Percentiles rank a stretch among this genome's conserved stretches.
phyloP scores from a whole-genome alignment of 1,140 invertebrate species.

The Lepidurus packardi region DNA sequence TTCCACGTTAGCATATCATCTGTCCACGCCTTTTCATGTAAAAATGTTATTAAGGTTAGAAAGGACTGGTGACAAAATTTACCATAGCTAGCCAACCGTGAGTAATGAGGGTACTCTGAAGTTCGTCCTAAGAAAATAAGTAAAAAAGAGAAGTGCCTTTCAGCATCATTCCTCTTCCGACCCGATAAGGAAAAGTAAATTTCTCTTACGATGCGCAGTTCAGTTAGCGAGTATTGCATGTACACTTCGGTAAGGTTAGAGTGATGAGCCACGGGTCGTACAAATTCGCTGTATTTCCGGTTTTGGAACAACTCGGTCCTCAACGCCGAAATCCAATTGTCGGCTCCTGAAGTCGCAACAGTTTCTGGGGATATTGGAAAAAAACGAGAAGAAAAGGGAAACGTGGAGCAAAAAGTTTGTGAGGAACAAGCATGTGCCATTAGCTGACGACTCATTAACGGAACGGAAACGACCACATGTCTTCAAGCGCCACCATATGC shows the following conservation, averaged over 20 bases:
- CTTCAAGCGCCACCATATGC: background rate
- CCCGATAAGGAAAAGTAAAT: background rate
- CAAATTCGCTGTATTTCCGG: constrained; percentile 28
- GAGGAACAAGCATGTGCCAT: constrained; percentile 18
- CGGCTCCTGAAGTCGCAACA: background rate
- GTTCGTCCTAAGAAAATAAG: background rate
- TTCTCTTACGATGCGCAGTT: background rate
- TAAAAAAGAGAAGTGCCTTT: background rate
- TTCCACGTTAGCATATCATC: constrained; percentile 30
- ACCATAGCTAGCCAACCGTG: constrained; percentile 28
- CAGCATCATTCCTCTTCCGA: background rate
- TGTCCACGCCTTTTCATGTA: constrained; percentile 27
- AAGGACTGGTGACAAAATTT: background rate
- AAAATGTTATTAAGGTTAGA: background rate
- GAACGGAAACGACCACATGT: constrained; percentile 3
- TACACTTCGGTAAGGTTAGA: constrained; percentile 27
- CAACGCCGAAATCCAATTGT: constrained; percentile 28
- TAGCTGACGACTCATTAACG: constrained; percentile 15
- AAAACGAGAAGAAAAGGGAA: background rate
- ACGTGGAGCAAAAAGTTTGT: background rate
- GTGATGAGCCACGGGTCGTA: constrained; percentile 26
- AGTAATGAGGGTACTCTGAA: constrained; percentile 22
- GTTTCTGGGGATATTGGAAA: background rate
- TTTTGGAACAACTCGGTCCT: constrained; percentile 24
- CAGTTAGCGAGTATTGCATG: constrained; percentile 24